Evolutionary conservation across 2,113 vertebrate genomes (phyloP).

Genomic region (Xenopus borealis): DNA sequence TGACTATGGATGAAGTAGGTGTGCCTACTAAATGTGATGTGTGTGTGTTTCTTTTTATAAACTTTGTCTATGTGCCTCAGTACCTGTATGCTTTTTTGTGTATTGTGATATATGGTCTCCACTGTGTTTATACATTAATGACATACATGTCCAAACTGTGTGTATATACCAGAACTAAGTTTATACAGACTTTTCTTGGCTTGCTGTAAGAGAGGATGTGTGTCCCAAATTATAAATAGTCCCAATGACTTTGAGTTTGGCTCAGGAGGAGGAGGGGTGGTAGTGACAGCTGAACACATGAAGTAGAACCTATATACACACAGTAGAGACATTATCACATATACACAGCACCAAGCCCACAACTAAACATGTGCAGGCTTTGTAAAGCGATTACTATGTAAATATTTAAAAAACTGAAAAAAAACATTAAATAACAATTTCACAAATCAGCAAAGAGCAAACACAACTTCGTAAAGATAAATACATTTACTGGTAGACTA

Average conservation of each 20-base stretch:
- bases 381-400: too few species aligned
- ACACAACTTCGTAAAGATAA: too few species aligned
- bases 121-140: slow-evolving; percentile 2
- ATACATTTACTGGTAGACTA: too few species aligned
- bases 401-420: too few species aligned
- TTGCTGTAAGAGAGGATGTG: slow-evolving; percentile 10
- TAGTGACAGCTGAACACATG: too few species aligned
- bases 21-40: background rate
- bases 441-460: too few species aligned
- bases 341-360: too few species aligned
- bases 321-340: too few species aligned
- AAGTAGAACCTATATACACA: too few species aligned
- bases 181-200: slow-evolving; percentile 16
- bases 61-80: background rate
- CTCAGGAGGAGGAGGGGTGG: slow-evolving; percentile 16
- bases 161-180: slow-evolving; percentile 18
- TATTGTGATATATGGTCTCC: slow-evolving; percentile 12
- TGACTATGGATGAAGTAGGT: background rate
- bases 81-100: background rate
- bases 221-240: slow-evolving; percentile 42
- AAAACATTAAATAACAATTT: too few species aligned
- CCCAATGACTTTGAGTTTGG: slow-evolving; percentile 34
- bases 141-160: background rate
- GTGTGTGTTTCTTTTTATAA: background rate
- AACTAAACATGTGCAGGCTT: too few species aligned